A percentile compares a stretch with the other conserved stretches of the same genome.
phyloP scores from a whole-genome alignment of 2,113 vertebrate species.

The Coryphaenoides rupestris region DNA sequence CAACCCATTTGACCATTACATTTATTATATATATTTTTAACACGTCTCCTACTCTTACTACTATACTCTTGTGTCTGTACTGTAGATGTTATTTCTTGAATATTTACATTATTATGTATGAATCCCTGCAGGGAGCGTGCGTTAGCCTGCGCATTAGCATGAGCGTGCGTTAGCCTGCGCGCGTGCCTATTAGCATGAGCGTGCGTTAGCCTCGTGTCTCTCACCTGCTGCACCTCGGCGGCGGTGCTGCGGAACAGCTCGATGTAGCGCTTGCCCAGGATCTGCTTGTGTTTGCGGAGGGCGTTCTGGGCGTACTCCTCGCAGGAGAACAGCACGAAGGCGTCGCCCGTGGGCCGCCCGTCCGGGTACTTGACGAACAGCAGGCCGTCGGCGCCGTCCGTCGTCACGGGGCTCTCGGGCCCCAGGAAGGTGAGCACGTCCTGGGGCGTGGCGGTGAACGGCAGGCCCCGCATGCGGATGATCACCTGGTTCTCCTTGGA shows the following conservation, averaged over 20 bases:
- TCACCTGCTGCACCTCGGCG: constrained; percentile 94
- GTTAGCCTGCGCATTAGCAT: no score
- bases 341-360: constrained; percentile 91
- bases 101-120: no score
- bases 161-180: no score
- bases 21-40: no score
- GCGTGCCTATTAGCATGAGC: no score
- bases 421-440: constrained; percentile 90
- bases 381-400: constrained; percentile 85
- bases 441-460: constrained; percentile 85
- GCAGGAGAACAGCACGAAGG: constrained; percentile 94
- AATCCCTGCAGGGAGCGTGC: no score
- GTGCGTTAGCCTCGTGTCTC: no score
- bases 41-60: no score
- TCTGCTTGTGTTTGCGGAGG: constrained; percentile 93
- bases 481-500: constrained; percentile 96
- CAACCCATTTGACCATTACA: no score
- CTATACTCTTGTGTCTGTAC: no score
- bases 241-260: constrained; percentile 96
- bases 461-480: constrained; percentile 91
- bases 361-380: constrained; percentile 96
- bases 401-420: constrained; percentile 86
- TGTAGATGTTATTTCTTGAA: no score
- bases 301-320: constrained; percentile 94
- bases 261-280: constrained; percentile 94